phyloP scores from a whole-genome alignment of 2,888 invertebrate species.

The Micropterix aruncella region DNA sequence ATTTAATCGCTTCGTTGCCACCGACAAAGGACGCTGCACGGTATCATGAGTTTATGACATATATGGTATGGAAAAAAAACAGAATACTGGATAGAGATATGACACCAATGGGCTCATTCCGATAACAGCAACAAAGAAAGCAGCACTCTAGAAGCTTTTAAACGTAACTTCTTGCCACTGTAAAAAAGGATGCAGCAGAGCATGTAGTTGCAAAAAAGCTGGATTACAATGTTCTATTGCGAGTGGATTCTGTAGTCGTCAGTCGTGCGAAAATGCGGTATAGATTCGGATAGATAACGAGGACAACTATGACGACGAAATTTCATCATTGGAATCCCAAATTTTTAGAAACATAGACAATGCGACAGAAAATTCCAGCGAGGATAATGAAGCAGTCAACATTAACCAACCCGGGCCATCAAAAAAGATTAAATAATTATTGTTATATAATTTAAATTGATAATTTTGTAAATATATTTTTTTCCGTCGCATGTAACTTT shows the following conservation, averaged over 20 bases:
- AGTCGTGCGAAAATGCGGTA: too few relatives aligned
- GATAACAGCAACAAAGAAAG: slow-evolving; percentile 3
- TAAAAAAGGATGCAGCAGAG: slow-evolving; percentile 1
- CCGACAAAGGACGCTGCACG: too few relatives aligned
- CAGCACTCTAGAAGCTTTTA: slow-evolving; percentile 2
- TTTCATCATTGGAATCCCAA: slow-evolving; percentile 1
- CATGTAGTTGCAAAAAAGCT: slow-evolving; percentile 2
- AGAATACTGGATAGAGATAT: too few relatives aligned
- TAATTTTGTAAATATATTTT: too few relatives aligned
- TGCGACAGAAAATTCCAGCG: slow-evolving; percentile 2
- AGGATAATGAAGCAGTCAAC: not conserved
- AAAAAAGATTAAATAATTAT: slow-evolving; percentile 2
- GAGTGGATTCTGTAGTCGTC: slow-evolving; percentile 1
- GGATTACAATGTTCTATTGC: slow-evolving; percentile 1
- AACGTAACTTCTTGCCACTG: slow-evolving; percentile 2
- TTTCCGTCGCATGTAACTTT: too few relatives aligned
- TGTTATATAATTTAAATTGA: slow-evolving; percentile 2
- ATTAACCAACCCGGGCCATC: slow-evolving; percentile 2
- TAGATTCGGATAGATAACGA: slow-evolving; percentile 2
- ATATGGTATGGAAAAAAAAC: too few relatives aligned
- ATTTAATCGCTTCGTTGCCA: too few relatives aligned
- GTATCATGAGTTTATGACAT: too few relatives aligned
- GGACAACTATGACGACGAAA: slow-evolving; percentile 1
- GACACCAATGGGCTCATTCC: slow-evolving; percentile 2
- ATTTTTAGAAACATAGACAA: slow-evolving; percentile 2